Evolutionary conservation across 2,888 invertebrate species (phyloP).

Genomic region (Creontiades dilutus): DNA sequence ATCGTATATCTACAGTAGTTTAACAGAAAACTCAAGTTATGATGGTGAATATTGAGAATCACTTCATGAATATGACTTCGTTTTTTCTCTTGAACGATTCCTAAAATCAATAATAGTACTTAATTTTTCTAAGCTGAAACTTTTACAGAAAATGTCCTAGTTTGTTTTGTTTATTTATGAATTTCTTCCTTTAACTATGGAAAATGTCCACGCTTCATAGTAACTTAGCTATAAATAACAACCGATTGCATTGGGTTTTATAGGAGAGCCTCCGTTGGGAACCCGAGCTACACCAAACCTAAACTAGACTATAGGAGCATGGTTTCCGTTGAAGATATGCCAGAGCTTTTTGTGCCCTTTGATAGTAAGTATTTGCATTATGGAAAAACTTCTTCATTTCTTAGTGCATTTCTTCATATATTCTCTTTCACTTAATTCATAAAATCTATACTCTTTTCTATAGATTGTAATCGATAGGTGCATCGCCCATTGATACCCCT

Average conservation of each 20-base stretch:
- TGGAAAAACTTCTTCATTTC: slow-evolving; percentile 50
- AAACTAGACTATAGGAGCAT: slow-evolving; percentile 93
- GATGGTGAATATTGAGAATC: too few species aligned
- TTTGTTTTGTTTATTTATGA: too few species aligned
- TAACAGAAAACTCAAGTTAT: too few species aligned
- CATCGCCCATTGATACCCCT: slow-evolving; percentile 8
- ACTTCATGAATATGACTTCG: too few species aligned
- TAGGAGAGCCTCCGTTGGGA: slow-evolving; percentile 90
- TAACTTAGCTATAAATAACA: neutral
- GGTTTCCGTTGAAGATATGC: slow-evolving; percentile 96
- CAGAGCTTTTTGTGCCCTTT: slow-evolving; percentile 95
- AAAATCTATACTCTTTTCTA: neutral
- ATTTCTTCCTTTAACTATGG: too few species aligned
- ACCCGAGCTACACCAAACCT: slow-evolving; percentile 87
- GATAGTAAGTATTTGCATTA: slow-evolving; percentile 86
- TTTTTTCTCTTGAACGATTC: too few species aligned
- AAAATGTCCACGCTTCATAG: neutral
- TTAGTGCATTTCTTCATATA: slow-evolving; percentile 40
- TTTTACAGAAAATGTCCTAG: too few species aligned
- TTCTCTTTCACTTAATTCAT: slow-evolving; percentile 19
- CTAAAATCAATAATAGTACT: too few species aligned
- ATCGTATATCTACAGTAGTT: too few species aligned
- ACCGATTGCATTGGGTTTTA: slow-evolving; percentile 65
- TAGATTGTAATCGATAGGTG: neutral
- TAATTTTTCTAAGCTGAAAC: too few species aligned